Evolutionary conservation across 2,888 invertebrate genomes (phyloP), one percentile per base, ranked within the genome.

Genomic region (Alloscopus bannaensis): DNA sequence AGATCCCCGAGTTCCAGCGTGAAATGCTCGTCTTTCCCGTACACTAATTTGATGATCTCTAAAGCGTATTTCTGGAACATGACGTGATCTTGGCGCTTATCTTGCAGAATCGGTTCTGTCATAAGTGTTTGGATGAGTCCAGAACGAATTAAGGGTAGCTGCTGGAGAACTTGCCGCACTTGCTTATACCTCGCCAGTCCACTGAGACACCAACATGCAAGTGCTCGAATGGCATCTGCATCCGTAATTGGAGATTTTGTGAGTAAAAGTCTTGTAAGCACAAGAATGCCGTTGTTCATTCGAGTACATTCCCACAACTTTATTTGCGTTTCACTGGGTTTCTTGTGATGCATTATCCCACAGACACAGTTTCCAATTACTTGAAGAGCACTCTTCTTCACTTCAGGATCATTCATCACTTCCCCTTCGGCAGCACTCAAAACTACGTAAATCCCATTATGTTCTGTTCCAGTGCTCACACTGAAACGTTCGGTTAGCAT

Each of bases 261-360:
- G 18, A 83, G 79, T 11, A 85, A 78, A 1, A 86, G 72, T 26
- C 83, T 66, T 2, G 84, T 84, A 3, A 86, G 64, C 18, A 94
- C 96, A 94, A 99, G 98, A 72, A 99, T 98, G 1, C 98, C 99
- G 88, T 98, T 98, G 88, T 97, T 97, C 0, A 94, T 93, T 81
- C 98, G 90, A 0, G 98, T 94, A 85, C 95, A 94, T 88, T 97
- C 96, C 98, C 99, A 99, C 59, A 99, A 93, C 87, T 94, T 95
- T 81, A 98, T 93, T 2, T 97, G 91, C 83, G 97, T 97, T 87
- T 97, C 97, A 1, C 64, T 72, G 18, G 81, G 89, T 88, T 95
- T 94, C 88, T 94, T 91, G 82, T 93, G 92, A 13, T 94, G 92
- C 0, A 79, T 82, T 4, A 97, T 97, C 1, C 96, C 95, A 89